A percentile compares a stretch with the other conserved stretches of the same genome.
Conservation (phyloP, 2,888 invertebrate species). For the Omphaloscelis lunosa region DNA sequence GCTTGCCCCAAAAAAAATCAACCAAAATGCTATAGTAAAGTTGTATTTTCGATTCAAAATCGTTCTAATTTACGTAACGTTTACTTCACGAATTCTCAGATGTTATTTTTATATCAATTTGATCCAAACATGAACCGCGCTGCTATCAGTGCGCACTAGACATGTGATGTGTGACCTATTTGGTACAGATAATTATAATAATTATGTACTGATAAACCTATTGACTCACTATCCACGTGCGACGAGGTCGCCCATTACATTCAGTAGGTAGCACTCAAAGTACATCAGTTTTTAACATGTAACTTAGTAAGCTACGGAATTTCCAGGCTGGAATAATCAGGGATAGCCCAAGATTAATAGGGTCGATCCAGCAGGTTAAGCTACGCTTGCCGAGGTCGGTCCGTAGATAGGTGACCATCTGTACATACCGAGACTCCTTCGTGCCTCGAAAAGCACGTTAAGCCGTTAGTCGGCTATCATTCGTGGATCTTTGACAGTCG, state of each 20-base stretch:
- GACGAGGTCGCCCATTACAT: conserved; percentile 45
- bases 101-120: background rate
- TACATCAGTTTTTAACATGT: background rate
- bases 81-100: background rate
- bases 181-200: conserved; percentile 44
- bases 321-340: too few relatives aligned
- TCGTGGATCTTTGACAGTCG: too few relatives aligned
- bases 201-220: conserved; percentile 51
- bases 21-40: background rate
- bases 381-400: too few relatives aligned
- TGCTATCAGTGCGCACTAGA: conserved; percentile 15
- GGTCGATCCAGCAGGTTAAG: too few relatives aligned
- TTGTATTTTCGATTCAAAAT: background rate
- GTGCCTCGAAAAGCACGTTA: too few relatives aligned
- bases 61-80: background rate
- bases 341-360: too few relatives aligned
- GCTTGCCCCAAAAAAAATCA: too few relatives aligned
- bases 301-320: background rate
- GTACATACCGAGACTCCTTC: too few relatives aligned
- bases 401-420: too few relatives aligned
- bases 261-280: background rate
- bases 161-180: conserved; percentile 55
- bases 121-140: conserved; percentile 11
- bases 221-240: conserved; percentile 60
- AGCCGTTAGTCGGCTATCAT: too few relatives aligned